phyloP scores from a whole-genome alignment of 2,888 invertebrate genomes.

The Xestia ashworthii region DNA sequence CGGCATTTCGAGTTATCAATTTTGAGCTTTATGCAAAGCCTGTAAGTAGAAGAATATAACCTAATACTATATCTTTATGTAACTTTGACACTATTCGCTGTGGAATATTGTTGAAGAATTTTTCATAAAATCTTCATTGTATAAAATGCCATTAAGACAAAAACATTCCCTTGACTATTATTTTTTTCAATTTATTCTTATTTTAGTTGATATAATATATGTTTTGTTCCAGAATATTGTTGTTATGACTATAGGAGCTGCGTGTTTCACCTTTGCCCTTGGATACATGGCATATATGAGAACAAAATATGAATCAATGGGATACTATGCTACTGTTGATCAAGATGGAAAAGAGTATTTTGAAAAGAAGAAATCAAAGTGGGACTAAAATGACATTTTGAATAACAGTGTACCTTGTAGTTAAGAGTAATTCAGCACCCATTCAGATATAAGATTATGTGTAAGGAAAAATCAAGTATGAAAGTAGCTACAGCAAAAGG shows the following conservation, averaged over 20 bases:
- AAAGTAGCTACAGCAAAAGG: background rate
- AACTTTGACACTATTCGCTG: constrained; percentile 17
- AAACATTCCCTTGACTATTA: background rate
- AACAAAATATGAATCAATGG: constrained; percentile 94
- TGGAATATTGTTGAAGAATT: background rate
- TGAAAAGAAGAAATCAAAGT: constrained; percentile 94
- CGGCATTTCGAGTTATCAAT: constrained; percentile 95
- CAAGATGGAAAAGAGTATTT: constrained; percentile 94
- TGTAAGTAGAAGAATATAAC: constrained; percentile 90
- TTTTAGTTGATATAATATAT: background rate
- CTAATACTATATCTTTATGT: constrained; percentile 41
- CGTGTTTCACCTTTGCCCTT: constrained; percentile 93
- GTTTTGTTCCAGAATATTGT: constrained; percentile 94
- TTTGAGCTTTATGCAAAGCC: constrained; percentile 97
- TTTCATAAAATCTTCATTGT: background rate
- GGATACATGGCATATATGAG: constrained; percentile 97
- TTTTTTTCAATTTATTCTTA: background rate
- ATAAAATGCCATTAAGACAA: background rate
- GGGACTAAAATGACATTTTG: constrained; percentile 89
- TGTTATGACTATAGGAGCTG: constrained; percentile 95
- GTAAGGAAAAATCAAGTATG: background rate
- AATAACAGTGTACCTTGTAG: background rate
- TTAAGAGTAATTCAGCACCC: background rate
- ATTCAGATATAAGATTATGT: background rate
- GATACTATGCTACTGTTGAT: constrained; percentile 95